Percentiles rank a stretch among this genome's conserved stretches.
Conservation (phyloP, 2,113 vertebrate genomes). For the Rhegmatorhina hoffmannsi region DNA sequence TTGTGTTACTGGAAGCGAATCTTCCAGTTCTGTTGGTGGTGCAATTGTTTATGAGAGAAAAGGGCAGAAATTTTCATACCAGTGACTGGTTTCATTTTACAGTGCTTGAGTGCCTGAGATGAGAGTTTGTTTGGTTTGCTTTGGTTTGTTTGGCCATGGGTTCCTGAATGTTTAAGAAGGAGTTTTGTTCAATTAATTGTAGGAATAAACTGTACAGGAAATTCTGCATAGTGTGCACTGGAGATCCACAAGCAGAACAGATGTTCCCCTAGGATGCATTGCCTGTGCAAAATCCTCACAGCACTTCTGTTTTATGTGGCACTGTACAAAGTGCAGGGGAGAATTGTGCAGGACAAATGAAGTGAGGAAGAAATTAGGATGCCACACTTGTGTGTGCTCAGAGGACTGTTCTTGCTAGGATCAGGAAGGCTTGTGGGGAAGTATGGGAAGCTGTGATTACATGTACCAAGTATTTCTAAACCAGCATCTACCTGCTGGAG, state of each 20-base stretch:
- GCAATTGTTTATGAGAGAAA: not conserved
- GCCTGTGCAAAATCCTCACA: not conserved
- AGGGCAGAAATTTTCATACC: not conserved
- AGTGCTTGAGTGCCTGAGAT: not conserved
- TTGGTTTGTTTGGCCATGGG: not conserved
- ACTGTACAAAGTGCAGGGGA: not conserved
- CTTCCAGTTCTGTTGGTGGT: not conserved
- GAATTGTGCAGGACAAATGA: not conserved
- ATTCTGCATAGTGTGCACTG: not conserved
- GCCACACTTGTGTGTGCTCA: not conserved
- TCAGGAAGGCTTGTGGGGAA: not conserved
- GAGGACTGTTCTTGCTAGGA: not conserved
- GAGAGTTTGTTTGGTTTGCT: not conserved
- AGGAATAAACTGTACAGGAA: not conserved
- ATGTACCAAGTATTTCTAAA: not conserved
- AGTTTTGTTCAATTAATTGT: not conserved
- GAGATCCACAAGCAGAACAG: not conserved
- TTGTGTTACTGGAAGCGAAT: not conserved
- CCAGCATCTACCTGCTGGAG: too few species aligned
- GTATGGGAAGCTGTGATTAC: not conserved
- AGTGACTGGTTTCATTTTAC: not conserved
- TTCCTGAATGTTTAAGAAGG: not conserved
- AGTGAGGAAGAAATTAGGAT: not conserved
- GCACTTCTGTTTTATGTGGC: not conserved
- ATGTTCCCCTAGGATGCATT: not conserved